These are phyloP conservation scores for Parazoanthus swiftii DNA, from an alignment of 92 coral and sea anemone species.

Conservation along the genomic window DNA sequence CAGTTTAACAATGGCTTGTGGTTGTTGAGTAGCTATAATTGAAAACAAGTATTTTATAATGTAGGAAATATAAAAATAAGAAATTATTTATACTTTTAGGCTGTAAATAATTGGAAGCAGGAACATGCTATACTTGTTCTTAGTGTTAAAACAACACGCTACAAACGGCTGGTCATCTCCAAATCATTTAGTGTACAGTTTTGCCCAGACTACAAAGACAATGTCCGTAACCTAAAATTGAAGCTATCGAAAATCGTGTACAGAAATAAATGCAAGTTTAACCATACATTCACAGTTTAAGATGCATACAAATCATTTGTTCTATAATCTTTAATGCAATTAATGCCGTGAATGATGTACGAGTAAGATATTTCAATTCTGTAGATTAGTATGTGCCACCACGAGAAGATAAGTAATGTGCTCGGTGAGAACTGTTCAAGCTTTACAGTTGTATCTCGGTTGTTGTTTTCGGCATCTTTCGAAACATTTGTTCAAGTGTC, in stretches of 20 bases:
- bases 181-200: not conserved
- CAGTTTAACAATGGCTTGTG: not conserved
- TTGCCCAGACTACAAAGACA: not conserved
- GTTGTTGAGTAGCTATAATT: not conserved
- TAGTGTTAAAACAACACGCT: not conserved
- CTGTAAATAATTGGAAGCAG: slow-evolving; percentile 24
- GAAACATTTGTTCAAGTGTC: no score
- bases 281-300: not conserved
- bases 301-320: no score
- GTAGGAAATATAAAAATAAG: not conserved
- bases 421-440: no score
- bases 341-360: no score
- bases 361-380: no score
- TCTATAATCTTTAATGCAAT: no score
- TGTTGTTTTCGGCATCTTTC: no score
- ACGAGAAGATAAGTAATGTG: no score
- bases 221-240: not conserved
- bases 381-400: no score
- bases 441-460: no score
- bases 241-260: not conserved
- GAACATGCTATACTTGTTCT: not conserved
- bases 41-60: slow-evolving; percentile 28
- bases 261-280: no score
- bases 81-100: slow-evolving; percentile 34
- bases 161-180: not conserved